Conservation (phyloP, 2,113 vertebrate species). For the Entelurus aequoreus region DNA sequence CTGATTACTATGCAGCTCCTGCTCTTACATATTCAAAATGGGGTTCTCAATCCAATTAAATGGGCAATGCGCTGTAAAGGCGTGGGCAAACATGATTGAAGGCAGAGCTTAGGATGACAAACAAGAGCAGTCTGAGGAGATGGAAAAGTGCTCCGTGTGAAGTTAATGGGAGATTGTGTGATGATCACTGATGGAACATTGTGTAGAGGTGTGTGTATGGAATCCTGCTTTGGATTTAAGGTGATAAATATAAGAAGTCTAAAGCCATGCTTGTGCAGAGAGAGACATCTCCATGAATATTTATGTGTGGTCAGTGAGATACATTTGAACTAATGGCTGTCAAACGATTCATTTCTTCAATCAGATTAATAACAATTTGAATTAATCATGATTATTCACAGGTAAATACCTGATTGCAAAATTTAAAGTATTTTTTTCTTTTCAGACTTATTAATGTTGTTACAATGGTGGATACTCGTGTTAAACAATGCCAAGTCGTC, state of each 20-base stretch:
- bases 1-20: slow-evolving; percentile 65
- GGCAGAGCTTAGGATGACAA: slow-evolving; percentile 70
- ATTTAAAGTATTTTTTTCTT: no score
- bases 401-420: no score
- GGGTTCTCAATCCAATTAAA: slow-evolving; percentile 70
- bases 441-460: no score
- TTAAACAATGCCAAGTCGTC: no score
- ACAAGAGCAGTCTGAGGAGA: slow-evolving; percentile 68
- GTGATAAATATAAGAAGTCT: slow-evolving; percentile 19
- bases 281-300: slow-evolving; percentile 11
- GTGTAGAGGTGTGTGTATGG: slow-evolving; percentile 32
- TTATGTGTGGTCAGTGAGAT: slow-evolving; percentile 6
- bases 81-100: slow-evolving; percentile 71
- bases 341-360: no score
- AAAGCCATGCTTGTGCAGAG: slow-evolving; percentile 21
- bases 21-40: slow-evolving; percentile 67
- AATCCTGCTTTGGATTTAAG: slow-evolving; percentile 22
- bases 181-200: slow-evolving; percentile 59
- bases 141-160: slow-evolving; percentile 61
- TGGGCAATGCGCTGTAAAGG: slow-evolving; percentile 67
- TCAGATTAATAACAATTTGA: no score
- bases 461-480: no score
- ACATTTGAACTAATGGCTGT: slow-evolving; percentile 11
- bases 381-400: no score
- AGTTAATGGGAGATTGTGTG: slow-evolving; percentile 70